phyloP scores from a whole-genome alignment of 2,113 vertebrate genomes.

The Narcine bancroftii region DNA sequence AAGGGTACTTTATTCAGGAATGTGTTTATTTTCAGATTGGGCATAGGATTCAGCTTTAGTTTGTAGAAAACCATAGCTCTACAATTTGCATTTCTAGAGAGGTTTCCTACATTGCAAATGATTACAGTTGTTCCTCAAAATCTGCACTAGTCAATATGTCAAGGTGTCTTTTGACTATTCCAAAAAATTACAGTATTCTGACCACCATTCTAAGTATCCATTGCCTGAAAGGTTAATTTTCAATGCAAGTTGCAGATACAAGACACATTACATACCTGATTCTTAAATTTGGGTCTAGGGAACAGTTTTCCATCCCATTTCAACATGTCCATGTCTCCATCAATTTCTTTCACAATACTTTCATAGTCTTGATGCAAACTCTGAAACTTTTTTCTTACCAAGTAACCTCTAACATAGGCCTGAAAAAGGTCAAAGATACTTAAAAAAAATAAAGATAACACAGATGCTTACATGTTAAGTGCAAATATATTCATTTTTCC shows the following conservation, averaged over 20 bases:
- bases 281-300: slow-evolving; percentile 58
- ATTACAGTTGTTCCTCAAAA: background rate
- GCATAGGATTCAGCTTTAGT: background rate
- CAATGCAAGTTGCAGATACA: too few relatives aligned
- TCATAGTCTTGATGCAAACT: slow-evolving; percentile 63
- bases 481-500: background rate
- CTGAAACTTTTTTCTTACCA: slow-evolving; percentile 59
- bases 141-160: background rate
- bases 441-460: background rate
- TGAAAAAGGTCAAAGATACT: slow-evolving; percentile 40
- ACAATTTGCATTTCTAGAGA: background rate
- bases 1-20: background rate
- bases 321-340: slow-evolving; percentile 60
- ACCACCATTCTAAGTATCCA: background rate
- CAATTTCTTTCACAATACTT: slow-evolving; percentile 66
- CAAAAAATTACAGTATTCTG: background rate
- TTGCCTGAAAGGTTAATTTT: too few relatives aligned
- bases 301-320: slow-evolving; percentile 57
- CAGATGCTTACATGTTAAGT: too few relatives aligned
- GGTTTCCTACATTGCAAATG: background rate
- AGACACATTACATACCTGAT: slow-evolving; percentile 46
- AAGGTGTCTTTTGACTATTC: background rate
- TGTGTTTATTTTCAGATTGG: background rate
- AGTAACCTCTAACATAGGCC: slow-evolving; percentile 65
- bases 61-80: background rate